Percentiles rank a stretch among this genome's conserved stretches.
Conservation (phyloP, 2,797 vertebrate genomes). For the Clarias platycephalus region DNA sequence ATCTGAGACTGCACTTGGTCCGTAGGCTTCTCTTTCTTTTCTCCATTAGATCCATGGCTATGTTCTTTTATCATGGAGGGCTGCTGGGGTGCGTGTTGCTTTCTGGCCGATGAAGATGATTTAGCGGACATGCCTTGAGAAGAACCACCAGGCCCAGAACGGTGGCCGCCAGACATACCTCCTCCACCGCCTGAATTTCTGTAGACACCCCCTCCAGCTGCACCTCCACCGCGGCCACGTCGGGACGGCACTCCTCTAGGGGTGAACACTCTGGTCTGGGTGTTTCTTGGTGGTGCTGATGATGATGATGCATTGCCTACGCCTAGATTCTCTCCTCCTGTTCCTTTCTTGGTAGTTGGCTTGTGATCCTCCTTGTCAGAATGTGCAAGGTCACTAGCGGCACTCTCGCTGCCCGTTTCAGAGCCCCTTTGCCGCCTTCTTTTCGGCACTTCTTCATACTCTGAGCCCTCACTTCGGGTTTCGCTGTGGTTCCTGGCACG, state of each 20-base stretch:
- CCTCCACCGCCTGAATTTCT: conserved; percentile 68
- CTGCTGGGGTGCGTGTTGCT: conserved; percentile 67
- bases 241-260: conserved; percentile 90
- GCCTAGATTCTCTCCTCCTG: conserved; percentile 56
- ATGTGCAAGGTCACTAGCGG: conserved; percentile 80
- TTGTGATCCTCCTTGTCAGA: conserved; percentile 84
- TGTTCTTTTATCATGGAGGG: conserved; percentile 69
- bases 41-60: conserved; percentile 64
- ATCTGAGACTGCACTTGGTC: conserved; percentile 66
- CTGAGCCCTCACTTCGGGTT: conserved; percentile 89
- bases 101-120: conserved; percentile 65
- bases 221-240: conserved; percentile 81
- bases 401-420: conserved; percentile 90
- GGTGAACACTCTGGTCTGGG: conserved; percentile 86
- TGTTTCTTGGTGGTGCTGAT: conserved; percentile 65
- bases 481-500: conserved; percentile 86
- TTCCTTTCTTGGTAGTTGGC: conserved; percentile 64
- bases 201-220: conserved; percentile 71
- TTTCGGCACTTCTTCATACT: conserved; percentile 92
- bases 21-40: conserved; percentile 74
- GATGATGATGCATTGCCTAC: conserved; percentile 55
- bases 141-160: conserved; percentile 63
- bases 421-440: conserved; percentile 87
- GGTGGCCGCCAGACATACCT: conserved; percentile 66
- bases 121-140: conserved; percentile 70